Evolutionary conservation across 2,888 invertebrate genomes (phyloP), one percentile per base, ranked within the genome.

Genomic region (Abrostola tripartita): DNA sequence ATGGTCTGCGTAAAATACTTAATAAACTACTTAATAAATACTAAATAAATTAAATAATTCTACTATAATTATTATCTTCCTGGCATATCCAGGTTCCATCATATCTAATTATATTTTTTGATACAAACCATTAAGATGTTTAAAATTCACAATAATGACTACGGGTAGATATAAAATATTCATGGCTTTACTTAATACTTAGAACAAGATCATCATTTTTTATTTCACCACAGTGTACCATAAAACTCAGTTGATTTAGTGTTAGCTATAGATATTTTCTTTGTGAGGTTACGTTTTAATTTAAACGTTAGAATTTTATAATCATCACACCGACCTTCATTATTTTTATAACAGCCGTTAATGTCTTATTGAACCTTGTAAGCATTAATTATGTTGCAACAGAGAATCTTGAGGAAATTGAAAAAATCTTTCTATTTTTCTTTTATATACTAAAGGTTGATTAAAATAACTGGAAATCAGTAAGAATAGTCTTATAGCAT

Each of bases 281-380:
- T 62, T 5, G 8, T 11, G 35, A 41, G 50, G 54, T 76, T 65
- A 53, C 60, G 24, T 70, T 65, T 74, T 71, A 74, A 71, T 74
- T 74, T 69, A 44, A 63, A 59, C 57, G 47, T 55, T 40, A 49
- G n/a, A 12, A 47, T 60, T 57, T 71, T 67, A 64, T 64, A 70
- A 57, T 60, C 74, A 10, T 36, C 47, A 53, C 37, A 57, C 65
- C 12, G 70, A 37, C 42, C 53, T 74, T 70, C 12, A 74, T 65
- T 52, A 57, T 41, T 4, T 49, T 44, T 50, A 9, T 38, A 49
- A 41, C 44, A 9, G 44, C 24, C 14, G 44, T 47, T 47, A 47
- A 47, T 24, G 14, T 24, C 24, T 24, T 24, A 24, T 24, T n/a
- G n/a, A n/a, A 14, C 14, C 44, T 47, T 47, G 14, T 47, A 12